Base-by-base conservation (phyloP, 2,797 vertebrate genomes). In the Pseudochaenichthys georgianus region DNA sequence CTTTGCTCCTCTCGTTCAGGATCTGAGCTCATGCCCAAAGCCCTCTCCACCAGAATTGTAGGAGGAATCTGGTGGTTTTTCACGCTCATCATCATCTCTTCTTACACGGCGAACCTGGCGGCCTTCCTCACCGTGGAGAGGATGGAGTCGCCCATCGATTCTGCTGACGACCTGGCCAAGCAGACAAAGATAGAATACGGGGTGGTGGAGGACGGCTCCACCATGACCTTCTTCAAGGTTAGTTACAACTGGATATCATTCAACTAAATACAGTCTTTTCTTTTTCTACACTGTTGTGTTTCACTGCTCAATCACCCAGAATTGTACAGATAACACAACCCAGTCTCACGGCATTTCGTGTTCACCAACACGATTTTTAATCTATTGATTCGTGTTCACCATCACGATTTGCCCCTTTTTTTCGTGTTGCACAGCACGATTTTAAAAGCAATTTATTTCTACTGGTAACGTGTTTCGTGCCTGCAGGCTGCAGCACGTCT, bases 11-110 rank as follows among this genome's bases (percentile, higher is more conserved):
- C 95, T 97, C 84, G 86, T 82, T 94, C 93, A 99, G 98, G 98
- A 96, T 99, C 98, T 95, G 98, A 99, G 94, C 98, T 99, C 93
- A 99, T 99, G 98, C 98, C 98, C 85, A 99, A 98, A 96, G 98
- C 98, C 86, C 96, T 99, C 86, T 99, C 98, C 93, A 99, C 98
- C 95, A 97, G 98, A 95, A 99, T 99, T 95, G 98, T 99, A 89
- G 98, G 98, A 93, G 98, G 98, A 92, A 99, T 99, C 95, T 99
- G 98, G 98, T 99, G 98, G 98, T 99, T 99, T 97, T 99, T 99
- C 94, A 99, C 98, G 69, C 97, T 99, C 93, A 99, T 99, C 96
- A 99, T 99, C 96, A 99, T 99, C 96, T 99, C 98, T 81, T 99
- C 98, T 88, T 99, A 99, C 89, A 99, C 98, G 88, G 98, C 98